Percentiles rank a stretch among this genome's conserved stretches.
phyloP scores from a whole-genome alignment of 1,140 invertebrate species.

The Physella acuta region DNA sequence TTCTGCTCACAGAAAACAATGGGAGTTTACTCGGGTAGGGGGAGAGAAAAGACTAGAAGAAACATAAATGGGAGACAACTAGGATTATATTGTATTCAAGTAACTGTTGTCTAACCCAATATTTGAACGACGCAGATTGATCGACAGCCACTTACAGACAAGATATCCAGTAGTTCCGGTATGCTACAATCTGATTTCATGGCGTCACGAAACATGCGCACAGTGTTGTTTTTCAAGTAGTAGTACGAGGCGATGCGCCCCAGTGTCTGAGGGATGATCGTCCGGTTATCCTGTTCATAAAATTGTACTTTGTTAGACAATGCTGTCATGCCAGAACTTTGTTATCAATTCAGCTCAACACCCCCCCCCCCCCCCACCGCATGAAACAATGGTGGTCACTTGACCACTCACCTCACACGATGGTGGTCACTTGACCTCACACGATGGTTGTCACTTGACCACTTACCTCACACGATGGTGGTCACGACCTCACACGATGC shows the following conservation, averaged over 20 bases:
- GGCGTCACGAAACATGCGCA: conserved; percentile 77
- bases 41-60: background rate
- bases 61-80: no score
- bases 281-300: conserved; percentile 68
- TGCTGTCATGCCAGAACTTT: background rate
- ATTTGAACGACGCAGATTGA: no score
- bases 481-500: no score
- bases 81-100: no score
- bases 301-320: background rate
- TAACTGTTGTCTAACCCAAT: no score
- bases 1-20: conserved; percentile 62
- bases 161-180: conserved; percentile 76
- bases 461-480: no score
- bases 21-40: background rate
- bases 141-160: conserved; percentile 67
- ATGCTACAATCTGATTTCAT: conserved; percentile 70
- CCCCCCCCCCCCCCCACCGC: no score
- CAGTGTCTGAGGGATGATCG: conserved; percentile 77
- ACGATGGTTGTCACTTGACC: no score
- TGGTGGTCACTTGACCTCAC: no score
- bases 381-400: no score
- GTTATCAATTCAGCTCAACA: background rate
- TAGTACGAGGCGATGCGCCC: conserved; percentile 95
- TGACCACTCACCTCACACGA: no score
- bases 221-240: conserved; percentile 91